phyloP scores from a whole-genome alignment of 2,797 vertebrate genomes.

The Tadarida brasiliensis region DNA sequence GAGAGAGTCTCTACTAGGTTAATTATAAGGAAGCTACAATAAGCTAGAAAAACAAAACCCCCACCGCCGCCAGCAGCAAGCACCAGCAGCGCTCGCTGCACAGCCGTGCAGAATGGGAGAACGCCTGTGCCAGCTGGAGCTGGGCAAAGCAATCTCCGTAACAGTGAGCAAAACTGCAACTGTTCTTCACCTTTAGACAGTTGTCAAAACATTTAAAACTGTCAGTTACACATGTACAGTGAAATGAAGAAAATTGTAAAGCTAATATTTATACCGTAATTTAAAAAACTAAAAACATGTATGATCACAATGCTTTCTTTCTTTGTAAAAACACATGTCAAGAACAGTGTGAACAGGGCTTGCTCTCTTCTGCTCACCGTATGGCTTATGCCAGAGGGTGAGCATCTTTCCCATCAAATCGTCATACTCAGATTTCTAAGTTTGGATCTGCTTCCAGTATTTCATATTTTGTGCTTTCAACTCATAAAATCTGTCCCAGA shows the following conservation, averaged over 20 bases:
- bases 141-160: background rate
- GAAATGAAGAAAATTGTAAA: background rate
- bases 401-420: background rate
- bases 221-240: background rate
- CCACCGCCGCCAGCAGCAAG: no score
- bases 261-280: background rate
- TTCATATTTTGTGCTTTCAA: background rate
- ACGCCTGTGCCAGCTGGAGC: background rate
- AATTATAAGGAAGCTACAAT: background rate
- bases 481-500: background rate
- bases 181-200: background rate
- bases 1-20: background rate
- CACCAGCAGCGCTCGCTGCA: no score
- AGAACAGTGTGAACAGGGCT: background rate
- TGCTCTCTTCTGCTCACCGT: accelerated
- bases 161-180: background rate
- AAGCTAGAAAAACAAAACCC: background rate
- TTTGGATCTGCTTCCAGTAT: background rate
- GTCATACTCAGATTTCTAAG: background rate
- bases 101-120: background rate
- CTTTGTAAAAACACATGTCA: background rate
- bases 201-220: background rate
- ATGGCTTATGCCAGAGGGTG: accelerated
- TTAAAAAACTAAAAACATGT: background rate
- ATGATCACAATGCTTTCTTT: background rate